Evolutionary conservation across 53 echinoderm and acorn worm genomes (phyloP), one percentile per base, ranked within the genome.

Genomic region (Glandiceps talaboti): DNA sequence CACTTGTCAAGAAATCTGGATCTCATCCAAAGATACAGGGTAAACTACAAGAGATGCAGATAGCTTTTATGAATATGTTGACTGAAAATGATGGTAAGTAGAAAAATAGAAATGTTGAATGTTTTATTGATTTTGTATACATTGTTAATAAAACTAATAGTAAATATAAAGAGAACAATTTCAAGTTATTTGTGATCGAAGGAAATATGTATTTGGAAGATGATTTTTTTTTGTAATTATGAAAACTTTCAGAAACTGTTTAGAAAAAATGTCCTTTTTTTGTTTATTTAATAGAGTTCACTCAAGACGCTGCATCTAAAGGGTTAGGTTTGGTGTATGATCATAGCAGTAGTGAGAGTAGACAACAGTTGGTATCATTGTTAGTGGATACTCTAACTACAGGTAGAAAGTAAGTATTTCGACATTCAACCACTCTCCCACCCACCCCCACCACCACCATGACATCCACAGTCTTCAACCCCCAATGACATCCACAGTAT

Each of bases 291-390:
- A 78, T 73, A 93, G 97, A 91, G 73, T 89, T 96, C 1, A 93
- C 97, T 14, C 97, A 93, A 74, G 97, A 96, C 76, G 85, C 90
- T 0, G 97, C 97, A 0, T 96, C 97, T 27, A 96, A 96, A 33
- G 92, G 93, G 6, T 82, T 96, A 74, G 90, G 93, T 77, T 78
- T 96, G 0, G 92, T 93, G 12, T 93, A 93, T 80, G 97, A 96
- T 30, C 64, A 45, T 20, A 45, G 97, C 83, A 88, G 84, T 27
- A 90, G 84, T 31, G 93, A 89, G 27, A 82, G 84, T 73, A 77
- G 83, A 75, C 88, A 89, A 27, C 89, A 83, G 26, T 73, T 96
- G 26, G 97, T 96, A 1, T 86, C 90, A 0, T 84, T 85, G 26
- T 77, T 96, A 26, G 93, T 96, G 0, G 97, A 96, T 29, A 91